Evolutionary conservation across 2,113 vertebrate species (phyloP).

Genomic region (Stercorarius parasiticus): DNA sequence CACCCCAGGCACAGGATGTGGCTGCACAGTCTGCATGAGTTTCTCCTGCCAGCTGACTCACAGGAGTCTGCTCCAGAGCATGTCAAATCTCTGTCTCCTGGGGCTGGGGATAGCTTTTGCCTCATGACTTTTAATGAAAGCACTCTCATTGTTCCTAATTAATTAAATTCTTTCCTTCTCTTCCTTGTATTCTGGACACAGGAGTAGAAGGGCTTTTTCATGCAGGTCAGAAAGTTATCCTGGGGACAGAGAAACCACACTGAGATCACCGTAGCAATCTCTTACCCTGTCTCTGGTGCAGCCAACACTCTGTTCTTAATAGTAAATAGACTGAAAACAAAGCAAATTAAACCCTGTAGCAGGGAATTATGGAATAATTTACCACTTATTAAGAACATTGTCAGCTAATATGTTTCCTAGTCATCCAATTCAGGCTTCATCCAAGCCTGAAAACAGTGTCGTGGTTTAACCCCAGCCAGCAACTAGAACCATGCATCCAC

Average conservation of each 20-base stretch:
- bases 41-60: slow-evolving; percentile 53
- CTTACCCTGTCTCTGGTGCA: not conserved
- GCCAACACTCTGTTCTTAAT: not conserved
- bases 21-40: not conserved
- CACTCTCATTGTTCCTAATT: slow-evolving; percentile 44
- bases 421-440: not conserved
- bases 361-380: not conserved
- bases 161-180: slow-evolving; percentile 29
- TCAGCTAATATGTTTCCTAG: not conserved
- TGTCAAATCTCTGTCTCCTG: slow-evolving; percentile 41
- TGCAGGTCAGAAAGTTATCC: slow-evolving; percentile 31
- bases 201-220: not conserved
- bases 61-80: slow-evolving; percentile 22
- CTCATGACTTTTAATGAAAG: slow-evolving; percentile 54
- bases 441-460: not conserved
- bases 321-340: slow-evolving; percentile 17
- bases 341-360: not conserved
- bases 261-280: not conserved
- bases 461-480: not conserved
- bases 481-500: not conserved
- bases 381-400: not conserved
- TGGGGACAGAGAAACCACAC: slow-evolving; percentile 8
- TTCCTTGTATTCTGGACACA: not conserved
- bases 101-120: slow-evolving; percentile 24
- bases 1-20: slow-evolving; percentile 12